Percentiles rank a stretch among this genome's conserved stretches.
phyloP scores from a whole-genome alignment of 1,140 invertebrate species.

The Cotesia typhae region DNA sequence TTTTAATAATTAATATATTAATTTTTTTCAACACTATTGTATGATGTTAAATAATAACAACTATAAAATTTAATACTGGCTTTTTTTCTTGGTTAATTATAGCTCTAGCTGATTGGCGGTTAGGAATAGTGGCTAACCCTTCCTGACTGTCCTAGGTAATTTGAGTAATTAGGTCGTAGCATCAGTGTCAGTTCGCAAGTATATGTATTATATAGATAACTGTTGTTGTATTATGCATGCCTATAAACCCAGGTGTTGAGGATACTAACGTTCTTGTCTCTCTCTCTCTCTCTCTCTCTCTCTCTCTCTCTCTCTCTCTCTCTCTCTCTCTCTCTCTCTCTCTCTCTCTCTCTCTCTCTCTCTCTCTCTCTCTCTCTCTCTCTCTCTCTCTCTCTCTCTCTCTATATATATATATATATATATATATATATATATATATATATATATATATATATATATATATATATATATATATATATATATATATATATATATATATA shows the following conservation, averaged over 20 bases:
- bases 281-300: background rate
- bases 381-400: no score
- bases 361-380: no score
- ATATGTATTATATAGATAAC: conserved; percentile 12
- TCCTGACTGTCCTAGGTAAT: conserved; percentile 46
- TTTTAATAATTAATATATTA: no score
- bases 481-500: conserved; percentile 8
- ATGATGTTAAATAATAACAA: no score
- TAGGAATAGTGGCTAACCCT: conserved; percentile 33
- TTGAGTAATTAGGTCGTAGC: conserved; percentile 51
- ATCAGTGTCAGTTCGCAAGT: conserved; percentile 41
- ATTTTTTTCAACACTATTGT: no score
- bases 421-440: no score
- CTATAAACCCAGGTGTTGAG: conserved; percentile 8
- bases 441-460: no score
- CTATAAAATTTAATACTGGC: background rate
- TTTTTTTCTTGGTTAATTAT: conserved; percentile 38
- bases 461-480: background rate
- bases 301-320: no score
- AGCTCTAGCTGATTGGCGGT: conserved; percentile 41
- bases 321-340: no score
- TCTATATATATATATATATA: no score
- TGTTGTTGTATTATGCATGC: background rate
- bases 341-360: no score
- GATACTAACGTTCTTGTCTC: background rate